These are phyloP conservation scores for Nansenia antarctica DNA, from an alignment of 2,113 vertebrate genomes.

Conservation along the genomic window DNA sequence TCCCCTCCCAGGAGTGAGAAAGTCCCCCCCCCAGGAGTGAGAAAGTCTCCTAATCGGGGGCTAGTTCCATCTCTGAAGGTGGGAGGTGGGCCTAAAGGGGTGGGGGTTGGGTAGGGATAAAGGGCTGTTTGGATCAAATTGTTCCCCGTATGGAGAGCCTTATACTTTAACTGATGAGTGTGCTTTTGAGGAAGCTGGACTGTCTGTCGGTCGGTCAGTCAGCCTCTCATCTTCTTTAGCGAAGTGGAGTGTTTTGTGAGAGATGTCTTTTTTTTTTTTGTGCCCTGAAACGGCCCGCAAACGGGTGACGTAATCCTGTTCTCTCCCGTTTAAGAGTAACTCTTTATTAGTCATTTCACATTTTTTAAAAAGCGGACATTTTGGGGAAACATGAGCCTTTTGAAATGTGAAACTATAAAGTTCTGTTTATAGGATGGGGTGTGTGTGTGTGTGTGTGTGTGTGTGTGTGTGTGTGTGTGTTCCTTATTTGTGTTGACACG, in stretches of 20 bases:
- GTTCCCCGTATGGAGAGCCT: neutral
- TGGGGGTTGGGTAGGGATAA: too few relatives aligned
- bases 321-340: neutral
- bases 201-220: neutral
- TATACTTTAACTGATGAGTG: neutral
- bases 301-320: neutral
- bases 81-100: too few relatives aligned
- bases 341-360: neutral
- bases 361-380: neutral
- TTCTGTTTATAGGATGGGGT: constrained; percentile 13
- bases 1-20: neutral
- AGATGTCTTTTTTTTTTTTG: too few relatives aligned
- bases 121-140: neutral
- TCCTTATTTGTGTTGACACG: neutral
- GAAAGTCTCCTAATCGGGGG: too few relatives aligned
- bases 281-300: too few relatives aligned
- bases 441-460: neutral
- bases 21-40: too few relatives aligned
- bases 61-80: too few relatives aligned
- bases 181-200: neutral
- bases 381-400: neutral
- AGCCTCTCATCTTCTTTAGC: neutral
- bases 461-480: neutral
- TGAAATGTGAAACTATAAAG: constrained; percentile 2
- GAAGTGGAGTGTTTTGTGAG: neutral